These are phyloP conservation scores for Mesocricetus auratus DNA, from an alignment of 2,113 vertebrate species.

Conservation along the genomic window DNA sequence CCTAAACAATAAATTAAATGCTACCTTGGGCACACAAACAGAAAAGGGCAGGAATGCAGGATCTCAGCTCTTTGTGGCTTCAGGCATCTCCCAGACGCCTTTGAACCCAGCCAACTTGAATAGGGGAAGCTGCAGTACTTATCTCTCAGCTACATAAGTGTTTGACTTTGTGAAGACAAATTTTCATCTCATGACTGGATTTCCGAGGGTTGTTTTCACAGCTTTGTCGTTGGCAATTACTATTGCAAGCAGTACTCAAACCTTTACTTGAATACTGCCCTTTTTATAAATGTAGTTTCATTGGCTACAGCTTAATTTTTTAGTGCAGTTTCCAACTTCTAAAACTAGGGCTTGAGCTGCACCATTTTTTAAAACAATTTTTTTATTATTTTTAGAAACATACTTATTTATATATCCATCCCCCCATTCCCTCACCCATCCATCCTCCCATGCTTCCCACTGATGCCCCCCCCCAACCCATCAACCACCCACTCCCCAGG, in stretches of 20 bases:
- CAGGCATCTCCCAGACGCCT: not conserved
- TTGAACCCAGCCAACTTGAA: not conserved
- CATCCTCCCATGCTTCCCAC: too few relatives aligned
- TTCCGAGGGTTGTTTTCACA: not conserved
- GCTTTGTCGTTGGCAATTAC: conserved; percentile 15
- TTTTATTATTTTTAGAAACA: too few relatives aligned
- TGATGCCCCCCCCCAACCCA: too few relatives aligned
- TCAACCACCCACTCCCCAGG: too few relatives aligned
- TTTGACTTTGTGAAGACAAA: not conserved
- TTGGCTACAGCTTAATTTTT: not conserved
- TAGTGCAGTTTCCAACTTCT: conserved; percentile 24
- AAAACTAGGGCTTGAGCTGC: not conserved
- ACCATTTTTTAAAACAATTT: conserved; percentile 53
- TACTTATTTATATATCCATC: too few relatives aligned
- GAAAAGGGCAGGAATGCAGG: not conserved
- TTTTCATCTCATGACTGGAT: not conserved
- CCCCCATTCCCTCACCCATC: too few relatives aligned
- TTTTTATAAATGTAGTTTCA: not conserved
- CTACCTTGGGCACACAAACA: not conserved
- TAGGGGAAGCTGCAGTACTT: not conserved
- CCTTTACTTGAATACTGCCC: not conserved
- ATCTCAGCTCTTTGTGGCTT: not conserved
- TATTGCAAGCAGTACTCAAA: not conserved
- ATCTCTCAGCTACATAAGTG: not conserved
- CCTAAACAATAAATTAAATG: not conserved